Conservation (phyloP, 1,140 invertebrate genomes). For the Hirudo medicinalis region DNA sequence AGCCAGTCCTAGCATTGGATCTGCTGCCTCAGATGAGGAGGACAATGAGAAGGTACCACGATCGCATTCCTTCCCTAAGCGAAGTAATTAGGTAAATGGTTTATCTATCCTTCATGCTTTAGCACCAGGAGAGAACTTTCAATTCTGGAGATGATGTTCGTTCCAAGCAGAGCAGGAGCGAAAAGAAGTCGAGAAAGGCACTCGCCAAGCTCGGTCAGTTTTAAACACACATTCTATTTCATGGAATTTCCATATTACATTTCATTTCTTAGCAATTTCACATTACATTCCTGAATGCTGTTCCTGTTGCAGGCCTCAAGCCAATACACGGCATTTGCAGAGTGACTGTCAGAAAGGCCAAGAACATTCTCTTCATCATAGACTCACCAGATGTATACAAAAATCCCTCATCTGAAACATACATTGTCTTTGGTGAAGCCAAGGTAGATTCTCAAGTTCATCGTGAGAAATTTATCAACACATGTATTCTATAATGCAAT, state of each 20-base stretch:
- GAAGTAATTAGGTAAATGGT: no score
- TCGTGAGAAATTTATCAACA: not conserved
- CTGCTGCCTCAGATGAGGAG: no score
- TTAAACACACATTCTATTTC: not conserved
- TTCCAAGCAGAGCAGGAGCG: slow-evolving; percentile 70
- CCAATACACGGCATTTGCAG: slow-evolving; percentile 84
- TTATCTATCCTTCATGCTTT: no score
- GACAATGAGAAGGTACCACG: no score
- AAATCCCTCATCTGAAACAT: slow-evolving; percentile 95
- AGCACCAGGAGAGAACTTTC: no score
- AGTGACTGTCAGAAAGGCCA: slow-evolving; percentile 95
- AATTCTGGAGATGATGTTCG: slow-evolving; percentile 5
- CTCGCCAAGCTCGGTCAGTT: slow-evolving; percentile 83
- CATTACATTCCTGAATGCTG: no score
- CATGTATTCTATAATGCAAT: not conserved
- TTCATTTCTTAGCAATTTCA: no score
- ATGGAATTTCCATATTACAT: no score
- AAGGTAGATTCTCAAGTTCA: slow-evolving; percentile 48
- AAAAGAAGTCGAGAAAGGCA: slow-evolving; percentile 97
- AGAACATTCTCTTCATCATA: slow-evolving; percentile 98
- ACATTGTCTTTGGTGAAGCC: slow-evolving; percentile 98
- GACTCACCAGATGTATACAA: slow-evolving; percentile 99
- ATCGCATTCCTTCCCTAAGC: no score
- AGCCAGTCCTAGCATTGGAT: no score
- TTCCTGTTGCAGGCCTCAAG: slow-evolving; percentile 34